Conservation (phyloP, 1,140 invertebrate species). For the Frieseomelitta varia region DNA sequence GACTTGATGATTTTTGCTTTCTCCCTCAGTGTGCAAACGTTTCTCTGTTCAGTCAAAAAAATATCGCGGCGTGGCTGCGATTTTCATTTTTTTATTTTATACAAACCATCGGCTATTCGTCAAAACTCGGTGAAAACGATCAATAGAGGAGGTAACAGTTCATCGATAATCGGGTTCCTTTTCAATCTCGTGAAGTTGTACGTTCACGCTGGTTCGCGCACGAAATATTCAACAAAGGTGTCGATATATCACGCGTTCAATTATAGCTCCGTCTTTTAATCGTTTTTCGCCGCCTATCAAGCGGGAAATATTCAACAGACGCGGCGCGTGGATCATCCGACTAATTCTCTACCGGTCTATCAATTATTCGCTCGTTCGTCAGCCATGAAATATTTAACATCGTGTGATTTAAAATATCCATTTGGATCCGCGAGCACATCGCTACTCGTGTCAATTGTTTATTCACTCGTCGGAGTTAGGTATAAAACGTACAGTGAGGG, state of each 20-base stretch:
- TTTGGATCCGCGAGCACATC: too few species aligned
- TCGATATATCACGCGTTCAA: neutral
- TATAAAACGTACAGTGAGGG: too few species aligned
- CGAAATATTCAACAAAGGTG: neutral
- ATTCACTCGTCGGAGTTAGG: too few species aligned
- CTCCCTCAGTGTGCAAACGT: too few species aligned
- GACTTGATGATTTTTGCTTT: too few species aligned
- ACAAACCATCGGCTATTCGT: neutral
- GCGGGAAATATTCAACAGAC: neutral
- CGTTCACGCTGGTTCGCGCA: too few species aligned
- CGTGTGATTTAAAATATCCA: too few species aligned
- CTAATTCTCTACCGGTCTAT: neutral
- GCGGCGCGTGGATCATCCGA: rapidly evolving
- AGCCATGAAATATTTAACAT: neutral
- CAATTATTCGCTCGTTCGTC: neutral
- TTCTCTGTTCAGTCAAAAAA: too few species aligned
- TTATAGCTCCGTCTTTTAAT: neutral
- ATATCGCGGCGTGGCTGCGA: neutral
- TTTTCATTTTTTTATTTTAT: neutral
- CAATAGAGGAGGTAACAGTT: neutral
- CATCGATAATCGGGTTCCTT: neutral
- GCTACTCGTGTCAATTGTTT: too few species aligned
- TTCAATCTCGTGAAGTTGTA: neutral
- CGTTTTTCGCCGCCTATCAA: neutral
- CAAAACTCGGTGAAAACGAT: neutral